phyloP scores from a whole-genome alignment of 2,113 vertebrate genomes.

The Sylvia atricapilla region DNA sequence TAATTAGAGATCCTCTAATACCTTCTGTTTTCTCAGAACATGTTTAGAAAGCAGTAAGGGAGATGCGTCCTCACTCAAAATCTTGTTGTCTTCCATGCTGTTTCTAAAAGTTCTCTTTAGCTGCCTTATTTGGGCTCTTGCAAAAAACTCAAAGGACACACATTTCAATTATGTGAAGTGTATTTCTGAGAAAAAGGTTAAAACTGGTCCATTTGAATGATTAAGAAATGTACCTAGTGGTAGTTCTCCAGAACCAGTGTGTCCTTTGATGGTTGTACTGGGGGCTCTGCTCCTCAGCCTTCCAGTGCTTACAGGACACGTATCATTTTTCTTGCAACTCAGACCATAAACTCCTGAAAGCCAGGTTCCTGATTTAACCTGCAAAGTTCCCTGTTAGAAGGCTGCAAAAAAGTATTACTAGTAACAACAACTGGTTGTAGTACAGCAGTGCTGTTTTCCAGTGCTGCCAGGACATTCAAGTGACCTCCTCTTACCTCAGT shows the following conservation, averaged over 20 bases:
- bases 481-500: not conserved
- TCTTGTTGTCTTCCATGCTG: not conserved
- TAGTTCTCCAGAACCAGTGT: not conserved
- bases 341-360: not conserved
- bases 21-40: not conserved
- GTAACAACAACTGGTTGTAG: not conserved
- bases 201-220: not conserved
- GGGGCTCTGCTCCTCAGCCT: not conserved
- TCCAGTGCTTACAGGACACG: not conserved
- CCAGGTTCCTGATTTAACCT: not conserved
- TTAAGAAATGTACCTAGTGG: not conserved
- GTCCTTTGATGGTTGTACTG: not conserved
- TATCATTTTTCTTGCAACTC: not conserved
- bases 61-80: not conserved
- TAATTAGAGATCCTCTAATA: not conserved
- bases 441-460: not conserved
- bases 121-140: not conserved
- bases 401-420: not conserved
- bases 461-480: not conserved
- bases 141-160: not conserved
- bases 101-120: not conserved
- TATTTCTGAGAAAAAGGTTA: not conserved
- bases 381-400: not conserved
- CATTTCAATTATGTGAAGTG: not conserved
- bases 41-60: not conserved